These are phyloP conservation scores for Cantharis rufa DNA, from an alignment of 2,888 invertebrate genomes.

Conservation along the genomic window DNA sequence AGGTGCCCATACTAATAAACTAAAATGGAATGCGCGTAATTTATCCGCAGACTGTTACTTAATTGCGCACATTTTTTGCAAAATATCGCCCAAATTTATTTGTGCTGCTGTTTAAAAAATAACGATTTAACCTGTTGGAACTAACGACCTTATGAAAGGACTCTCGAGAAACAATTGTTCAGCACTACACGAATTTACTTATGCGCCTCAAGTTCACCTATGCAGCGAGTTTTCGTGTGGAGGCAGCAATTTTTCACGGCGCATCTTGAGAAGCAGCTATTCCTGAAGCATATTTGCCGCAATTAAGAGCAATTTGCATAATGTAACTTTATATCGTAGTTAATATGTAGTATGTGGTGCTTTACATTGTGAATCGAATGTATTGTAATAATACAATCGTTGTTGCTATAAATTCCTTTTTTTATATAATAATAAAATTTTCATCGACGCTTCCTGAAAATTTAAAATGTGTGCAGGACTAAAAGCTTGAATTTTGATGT, in stretches of 20 bases:
- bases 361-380: not conserved
- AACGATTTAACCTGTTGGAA: not conserved
- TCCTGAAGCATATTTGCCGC: not conserved
- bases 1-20: not conserved
- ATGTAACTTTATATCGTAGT: not conserved
- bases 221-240: not conserved
- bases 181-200: not conserved
- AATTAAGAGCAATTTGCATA: not conserved
- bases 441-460: not conserved
- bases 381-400: not conserved
- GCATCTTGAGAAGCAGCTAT: not conserved
- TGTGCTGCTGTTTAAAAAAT: not conserved
- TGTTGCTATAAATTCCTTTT: not conserved
- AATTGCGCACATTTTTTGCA: not conserved
- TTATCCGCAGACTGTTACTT: not conserved
- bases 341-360: too few species aligned
- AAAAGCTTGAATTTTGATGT: not conserved
- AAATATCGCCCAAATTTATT: not conserved
- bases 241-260: not conserved
- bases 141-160: not conserved
- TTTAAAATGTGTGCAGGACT: too few species aligned
- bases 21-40: not conserved
- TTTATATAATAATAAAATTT: not conserved
- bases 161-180: not conserved
- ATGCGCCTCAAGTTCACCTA: not conserved